phyloP scores from a whole-genome alignment of 2,113 vertebrate genomes.

The Phylloscopus trochilus region DNA sequence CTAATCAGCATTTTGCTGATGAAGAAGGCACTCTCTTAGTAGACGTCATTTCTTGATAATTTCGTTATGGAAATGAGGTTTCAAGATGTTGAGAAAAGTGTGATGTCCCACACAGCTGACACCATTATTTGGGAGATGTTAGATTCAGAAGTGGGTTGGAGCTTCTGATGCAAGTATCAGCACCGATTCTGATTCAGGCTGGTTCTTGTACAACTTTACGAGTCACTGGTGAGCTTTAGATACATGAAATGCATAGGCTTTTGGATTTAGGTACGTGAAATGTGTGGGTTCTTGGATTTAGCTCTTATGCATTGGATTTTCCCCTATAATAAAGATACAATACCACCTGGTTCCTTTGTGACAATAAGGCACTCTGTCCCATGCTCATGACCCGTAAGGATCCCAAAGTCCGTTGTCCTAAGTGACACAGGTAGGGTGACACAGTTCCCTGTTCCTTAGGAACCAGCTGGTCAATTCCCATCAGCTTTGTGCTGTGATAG shows the following conservation, averaged over 20 bases:
- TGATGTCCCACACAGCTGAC: background rate
- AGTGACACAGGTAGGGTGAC: background rate
- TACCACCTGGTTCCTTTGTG: background rate
- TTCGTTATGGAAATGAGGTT: background rate
- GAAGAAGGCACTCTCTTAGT: background rate
- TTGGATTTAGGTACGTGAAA: background rate
- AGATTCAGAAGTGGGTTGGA: background rate
- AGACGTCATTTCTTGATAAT: background rate
- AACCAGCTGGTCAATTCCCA: background rate
- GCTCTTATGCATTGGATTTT: background rate
- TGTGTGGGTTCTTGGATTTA: rapidly evolving
- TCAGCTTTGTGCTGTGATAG: background rate
- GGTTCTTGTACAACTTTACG: background rate
- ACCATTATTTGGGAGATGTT: background rate
- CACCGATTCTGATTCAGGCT: background rate
- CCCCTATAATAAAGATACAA: background rate
- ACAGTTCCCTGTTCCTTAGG: background rate
- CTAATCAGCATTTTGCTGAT: background rate
- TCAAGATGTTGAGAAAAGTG: background rate
- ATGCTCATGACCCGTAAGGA: rapidly evolving
- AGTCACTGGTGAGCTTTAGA: background rate
- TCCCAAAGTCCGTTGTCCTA: background rate
- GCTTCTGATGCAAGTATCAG: background rate
- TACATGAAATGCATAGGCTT: rapidly evolving
- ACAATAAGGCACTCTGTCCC: background rate